Conservation (phyloP, 2,888 invertebrate species). For the Altica lythri region DNA sequence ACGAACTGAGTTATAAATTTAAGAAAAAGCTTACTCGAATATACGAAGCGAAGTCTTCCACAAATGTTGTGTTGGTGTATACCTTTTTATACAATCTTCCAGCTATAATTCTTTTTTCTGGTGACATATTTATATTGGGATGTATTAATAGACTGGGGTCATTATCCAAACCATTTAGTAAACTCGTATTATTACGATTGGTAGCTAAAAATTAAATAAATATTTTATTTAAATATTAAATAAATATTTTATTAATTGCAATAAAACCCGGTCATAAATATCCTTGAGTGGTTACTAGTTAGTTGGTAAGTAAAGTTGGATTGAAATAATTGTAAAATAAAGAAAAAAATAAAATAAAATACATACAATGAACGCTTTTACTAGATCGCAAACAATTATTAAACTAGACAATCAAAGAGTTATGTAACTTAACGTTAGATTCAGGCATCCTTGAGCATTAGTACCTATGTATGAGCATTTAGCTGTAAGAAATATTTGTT, state of each 20-base stretch:
- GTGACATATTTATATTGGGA: constrained; percentile 22
- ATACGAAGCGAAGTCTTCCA: constrained; percentile 24
- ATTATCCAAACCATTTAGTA: constrained; percentile 16
- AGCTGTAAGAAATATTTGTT: no score
- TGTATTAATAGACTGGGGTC: constrained; percentile 17
- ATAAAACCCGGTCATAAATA: not conserved
- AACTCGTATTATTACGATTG: constrained; percentile 4
- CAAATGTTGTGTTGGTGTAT: constrained; percentile 25
- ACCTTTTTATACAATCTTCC: constrained; percentile 21
- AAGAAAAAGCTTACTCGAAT: constrained; percentile 28
- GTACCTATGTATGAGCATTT: no score
- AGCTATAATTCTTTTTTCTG: constrained; percentile 21
- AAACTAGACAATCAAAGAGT: no score
- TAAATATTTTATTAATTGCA: not conserved
- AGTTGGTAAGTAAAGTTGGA: no score
- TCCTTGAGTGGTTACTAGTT: no score
- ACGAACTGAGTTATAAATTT: no score
- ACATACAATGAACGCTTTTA: no score
- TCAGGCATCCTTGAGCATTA: no score
- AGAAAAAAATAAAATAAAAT: no score
- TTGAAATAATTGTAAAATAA: no score
- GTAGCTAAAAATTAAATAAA: constrained; percentile 1
- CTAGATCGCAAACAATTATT: no score
- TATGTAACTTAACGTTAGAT: no score
- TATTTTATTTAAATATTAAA: not conserved